A percentile compares a stretch with the other conserved stretches of the same genome.
These are phyloP conservation scores for Lampris megalopsis DNA, from an alignment of 2,113 vertebrate species.

Conservation along the genomic window DNA sequence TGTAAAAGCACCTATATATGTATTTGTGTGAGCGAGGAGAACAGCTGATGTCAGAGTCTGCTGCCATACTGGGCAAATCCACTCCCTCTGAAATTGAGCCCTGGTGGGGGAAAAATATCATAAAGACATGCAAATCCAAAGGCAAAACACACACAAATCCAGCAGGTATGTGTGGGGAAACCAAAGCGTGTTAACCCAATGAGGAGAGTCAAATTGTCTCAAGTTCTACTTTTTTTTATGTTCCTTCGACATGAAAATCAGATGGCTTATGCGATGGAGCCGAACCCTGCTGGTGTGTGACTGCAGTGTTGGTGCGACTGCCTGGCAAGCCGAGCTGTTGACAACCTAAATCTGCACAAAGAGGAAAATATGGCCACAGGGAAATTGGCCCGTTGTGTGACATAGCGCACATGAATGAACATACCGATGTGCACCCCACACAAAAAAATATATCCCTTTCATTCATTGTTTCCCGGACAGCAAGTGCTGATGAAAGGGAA, in stretches of 20 bases:
- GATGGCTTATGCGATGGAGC: conserved; percentile 55
- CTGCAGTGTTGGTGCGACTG: conserved; percentile 7
- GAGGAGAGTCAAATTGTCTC: conserved; percentile 56
- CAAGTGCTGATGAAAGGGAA: neutral
- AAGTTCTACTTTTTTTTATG: conserved; percentile 55
- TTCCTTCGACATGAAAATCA: conserved; percentile 72
- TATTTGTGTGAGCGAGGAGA: conserved; percentile 54
- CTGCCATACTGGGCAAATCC: conserved; percentile 62
- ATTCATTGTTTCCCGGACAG: conserved; percentile 10
- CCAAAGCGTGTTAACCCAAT: conserved; percentile 53
- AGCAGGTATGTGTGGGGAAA: conserved; percentile 54
- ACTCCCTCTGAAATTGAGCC: conserved; percentile 58
- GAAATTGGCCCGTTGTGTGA: neutral
- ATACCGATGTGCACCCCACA: conserved; percentile 2
- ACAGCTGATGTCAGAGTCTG: conserved; percentile 48
- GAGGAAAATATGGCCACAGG: conserved; percentile 10
- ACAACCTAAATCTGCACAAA: conserved; percentile 36
- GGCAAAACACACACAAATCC: conserved; percentile 60
- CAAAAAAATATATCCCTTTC: conserved; percentile 10
- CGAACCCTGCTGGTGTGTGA: conserved; percentile 40
- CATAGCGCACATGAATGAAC: neutral
- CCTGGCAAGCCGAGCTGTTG: conserved; percentile 40
- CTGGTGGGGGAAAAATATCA: conserved; percentile 49
- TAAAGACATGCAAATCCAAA: conserved; percentile 75
- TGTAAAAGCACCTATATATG: conserved; percentile 31